phyloP scores from a whole-genome alignment of 2,113 vertebrate species.

The Tachysurus vachellii region DNA sequence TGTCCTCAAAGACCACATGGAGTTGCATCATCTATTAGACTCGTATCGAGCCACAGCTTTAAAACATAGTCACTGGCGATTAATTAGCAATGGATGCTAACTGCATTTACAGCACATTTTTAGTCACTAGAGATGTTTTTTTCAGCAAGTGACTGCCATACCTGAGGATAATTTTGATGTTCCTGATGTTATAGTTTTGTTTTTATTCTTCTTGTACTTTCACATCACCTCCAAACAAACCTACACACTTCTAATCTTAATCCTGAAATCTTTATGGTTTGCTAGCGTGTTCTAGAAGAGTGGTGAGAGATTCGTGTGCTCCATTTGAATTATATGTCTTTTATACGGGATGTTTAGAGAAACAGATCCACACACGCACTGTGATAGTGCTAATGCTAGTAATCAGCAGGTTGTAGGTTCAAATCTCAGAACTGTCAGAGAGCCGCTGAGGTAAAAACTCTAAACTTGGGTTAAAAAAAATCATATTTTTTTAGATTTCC shows the following conservation, averaged over 20 bases:
- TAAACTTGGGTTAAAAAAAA: background rate
- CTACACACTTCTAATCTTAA: background rate
- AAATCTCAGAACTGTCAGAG: background rate
- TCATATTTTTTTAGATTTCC: no score
- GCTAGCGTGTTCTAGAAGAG: no score
- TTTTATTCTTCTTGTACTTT: no score
- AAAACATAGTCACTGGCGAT: background rate
- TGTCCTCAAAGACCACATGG: no score
- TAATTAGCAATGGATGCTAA: background rate
- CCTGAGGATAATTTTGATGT: background rate
- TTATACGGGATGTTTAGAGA: background rate
- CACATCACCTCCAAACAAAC: background rate
- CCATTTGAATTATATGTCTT: background rate
- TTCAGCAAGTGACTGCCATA: background rate
- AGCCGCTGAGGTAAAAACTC: background rate
- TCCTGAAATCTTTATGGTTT: background rate
- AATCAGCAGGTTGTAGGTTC: background rate
- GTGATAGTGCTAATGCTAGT: background rate
- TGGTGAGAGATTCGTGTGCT: background rate
- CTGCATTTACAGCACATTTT: background rate
- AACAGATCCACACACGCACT: background rate
- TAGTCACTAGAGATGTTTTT: background rate
- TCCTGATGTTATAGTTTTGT: background rate
- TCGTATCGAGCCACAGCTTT: background rate
- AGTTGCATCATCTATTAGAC: no score